Evolutionary conservation across 2,888 invertebrate species (phyloP), one percentile per base, ranked within the genome.

Genomic region (Spisula subtruncata): DNA sequence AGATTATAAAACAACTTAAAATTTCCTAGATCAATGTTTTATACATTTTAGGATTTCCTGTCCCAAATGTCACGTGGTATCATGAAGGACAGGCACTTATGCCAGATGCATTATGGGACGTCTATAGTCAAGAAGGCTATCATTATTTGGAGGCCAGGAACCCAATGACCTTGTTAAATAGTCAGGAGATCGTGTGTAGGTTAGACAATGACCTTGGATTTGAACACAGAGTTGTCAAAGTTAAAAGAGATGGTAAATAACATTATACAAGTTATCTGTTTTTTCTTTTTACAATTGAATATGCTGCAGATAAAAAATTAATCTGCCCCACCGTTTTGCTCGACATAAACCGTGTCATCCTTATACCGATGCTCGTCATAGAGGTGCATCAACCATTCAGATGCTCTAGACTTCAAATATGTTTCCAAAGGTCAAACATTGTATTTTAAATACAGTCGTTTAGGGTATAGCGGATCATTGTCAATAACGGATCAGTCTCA

Each of bases 141-240:
- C 92, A 94, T 87, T 92, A 90, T 80, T 91, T 95, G 51, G 92
- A 90, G 48, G 91, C 94, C 25, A 87, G 88, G 18, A 90, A 92
- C 54, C 89, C 92, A 5, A 32, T 16, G 35, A 87, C 93, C 10
- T 41, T 92, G 1, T 81, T 90, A 14, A 95, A 96, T 86, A 90
- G 92, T 48, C 95, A 96, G 12, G 94, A 94, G 75, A 96, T 96
- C 89, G 92, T 92, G 18, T 95, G 95, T n/a, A 85, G 86, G 32
- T 85, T 91, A 25, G 88, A 92, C 51, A 92, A 91, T 60, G 87
- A 92, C 12, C 83, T 60, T 16, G 92, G 92, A 12, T 91, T 80
- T 66, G 83, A 88, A 20, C 89, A 92, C 82, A 84, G 20, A 71
- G 88, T 88, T 12, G 35, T 92, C 1, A 18, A 12, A 25, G 66